Conservation (phyloP, 1,140 invertebrate species). For the Drosophila subobscura region DNA sequence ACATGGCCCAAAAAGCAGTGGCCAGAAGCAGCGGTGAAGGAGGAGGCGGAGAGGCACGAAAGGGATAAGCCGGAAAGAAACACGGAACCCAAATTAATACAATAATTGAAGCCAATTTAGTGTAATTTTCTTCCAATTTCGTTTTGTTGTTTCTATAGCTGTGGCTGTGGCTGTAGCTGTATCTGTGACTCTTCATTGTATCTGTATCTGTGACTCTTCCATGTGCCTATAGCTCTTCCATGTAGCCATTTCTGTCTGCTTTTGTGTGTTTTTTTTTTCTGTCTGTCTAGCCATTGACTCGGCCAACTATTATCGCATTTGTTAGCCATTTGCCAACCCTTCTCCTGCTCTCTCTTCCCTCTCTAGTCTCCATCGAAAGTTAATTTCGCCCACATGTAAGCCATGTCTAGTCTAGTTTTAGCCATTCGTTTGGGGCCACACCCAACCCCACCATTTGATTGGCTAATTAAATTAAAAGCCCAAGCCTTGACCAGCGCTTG, state of each 20-base stretch:
- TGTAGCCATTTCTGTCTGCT: conserved; percentile 33
- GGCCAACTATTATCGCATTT: conserved; percentile 80
- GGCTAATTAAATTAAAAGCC: conserved; percentile 62
- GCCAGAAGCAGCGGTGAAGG: conserved; percentile 22
- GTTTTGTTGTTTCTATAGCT: conserved; percentile 57
- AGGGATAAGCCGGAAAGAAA: conserved; percentile 83
- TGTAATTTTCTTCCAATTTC: conserved; percentile 81
- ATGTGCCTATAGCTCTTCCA: conserved; percentile 5
- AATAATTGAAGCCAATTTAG: conserved; percentile 83
- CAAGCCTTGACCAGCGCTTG: conserved; percentile 5
- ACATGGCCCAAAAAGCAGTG: conserved; percentile 30
- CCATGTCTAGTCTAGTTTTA: conserved; percentile 22
- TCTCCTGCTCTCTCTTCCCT: neutral
- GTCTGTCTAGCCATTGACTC: conserved; percentile 73
- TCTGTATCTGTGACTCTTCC: no score
- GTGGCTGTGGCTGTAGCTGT: neutral
- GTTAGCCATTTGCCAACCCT: conserved; percentile 71
- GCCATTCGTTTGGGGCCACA: conserved; percentile 47
- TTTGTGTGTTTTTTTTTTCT: conserved; percentile 41
- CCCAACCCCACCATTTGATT: conserved; percentile 52
- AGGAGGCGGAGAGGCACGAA: conserved; percentile 21
- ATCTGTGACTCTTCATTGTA: no score
- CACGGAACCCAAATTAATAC: conserved; percentile 83
- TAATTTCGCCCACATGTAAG: conserved; percentile 42
- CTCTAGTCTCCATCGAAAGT: conserved; percentile 56